Percentiles rank a stretch among this genome's conserved stretches.
phyloP scores from a whole-genome alignment of 2,113 vertebrate genomes.

The Alethe diademata region DNA sequence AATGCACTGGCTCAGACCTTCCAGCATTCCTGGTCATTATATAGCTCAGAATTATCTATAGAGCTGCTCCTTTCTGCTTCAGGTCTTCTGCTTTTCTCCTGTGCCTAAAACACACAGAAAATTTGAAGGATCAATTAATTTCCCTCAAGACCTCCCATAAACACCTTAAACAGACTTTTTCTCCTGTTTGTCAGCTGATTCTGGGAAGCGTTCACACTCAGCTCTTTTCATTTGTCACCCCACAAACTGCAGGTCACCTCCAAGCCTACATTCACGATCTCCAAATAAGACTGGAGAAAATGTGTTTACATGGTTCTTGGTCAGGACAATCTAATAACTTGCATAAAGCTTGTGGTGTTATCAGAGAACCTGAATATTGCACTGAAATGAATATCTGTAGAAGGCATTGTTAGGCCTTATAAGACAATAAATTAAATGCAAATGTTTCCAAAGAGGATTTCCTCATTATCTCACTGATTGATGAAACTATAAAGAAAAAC shows the following conservation, averaged over 20 bases:
- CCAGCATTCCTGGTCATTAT: not conserved
- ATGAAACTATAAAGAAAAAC: not conserved
- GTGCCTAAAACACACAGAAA: not conserved
- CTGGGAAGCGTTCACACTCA: not conserved
- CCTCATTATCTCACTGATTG: not conserved
- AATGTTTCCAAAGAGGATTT: not conserved
- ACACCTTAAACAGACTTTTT: not conserved
- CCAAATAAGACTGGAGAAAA: not conserved
- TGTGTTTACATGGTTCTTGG: not conserved
- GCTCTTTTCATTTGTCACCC: not conserved
- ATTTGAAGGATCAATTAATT: not conserved
- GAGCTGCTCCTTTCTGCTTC: not conserved
- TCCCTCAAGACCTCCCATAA: not conserved
- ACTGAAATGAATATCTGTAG: not conserved
- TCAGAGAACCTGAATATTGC: not conserved
- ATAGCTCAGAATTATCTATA: not conserved
- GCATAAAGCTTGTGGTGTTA: not conserved
- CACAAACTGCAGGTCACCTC: not conserved
- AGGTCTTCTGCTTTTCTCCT: not conserved
- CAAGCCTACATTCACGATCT: accelerated
- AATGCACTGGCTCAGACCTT: not conserved
- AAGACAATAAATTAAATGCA: not conserved
- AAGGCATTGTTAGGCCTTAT: not conserved
- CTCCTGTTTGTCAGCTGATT: not conserved
- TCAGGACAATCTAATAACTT: not conserved